Conservation (phyloP, 2,888 invertebrate genomes). For the Callinectes sapidus region DNA sequence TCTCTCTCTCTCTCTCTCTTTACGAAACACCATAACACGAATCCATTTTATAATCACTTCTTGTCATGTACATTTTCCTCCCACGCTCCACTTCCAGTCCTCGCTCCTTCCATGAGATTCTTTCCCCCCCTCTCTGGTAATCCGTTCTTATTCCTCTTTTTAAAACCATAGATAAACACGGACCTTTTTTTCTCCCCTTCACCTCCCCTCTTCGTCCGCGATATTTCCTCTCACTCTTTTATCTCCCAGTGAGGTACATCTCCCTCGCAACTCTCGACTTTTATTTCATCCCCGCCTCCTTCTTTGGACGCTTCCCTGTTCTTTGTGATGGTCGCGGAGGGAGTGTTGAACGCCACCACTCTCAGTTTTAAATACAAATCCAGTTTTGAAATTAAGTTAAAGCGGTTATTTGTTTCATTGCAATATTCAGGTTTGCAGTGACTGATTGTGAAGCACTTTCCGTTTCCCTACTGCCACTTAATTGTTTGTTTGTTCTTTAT, state of each 20-base stretch:
- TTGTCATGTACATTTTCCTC: background rate
- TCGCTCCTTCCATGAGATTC: background rate
- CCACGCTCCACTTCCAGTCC: background rate
- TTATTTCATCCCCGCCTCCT: background rate
- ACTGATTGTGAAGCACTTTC: background rate
- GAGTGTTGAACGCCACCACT: background rate
- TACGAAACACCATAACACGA: background rate
- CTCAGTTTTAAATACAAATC: background rate
- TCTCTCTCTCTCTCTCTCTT: slow-evolving; percentile 39
- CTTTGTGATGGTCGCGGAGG: background rate
- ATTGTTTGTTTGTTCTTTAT: too few relatives aligned
- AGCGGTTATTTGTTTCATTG: background rate
- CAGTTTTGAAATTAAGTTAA: background rate
- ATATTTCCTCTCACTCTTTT: slow-evolving; percentile 28
- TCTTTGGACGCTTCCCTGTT: background rate
- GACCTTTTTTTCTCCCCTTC: background rate
- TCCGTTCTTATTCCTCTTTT: slow-evolving; percentile 10
- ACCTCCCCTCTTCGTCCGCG: background rate
- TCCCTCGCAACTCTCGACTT: background rate
- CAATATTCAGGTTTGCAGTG: background rate
- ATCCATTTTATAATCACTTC: background rate
- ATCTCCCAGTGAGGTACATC: background rate
- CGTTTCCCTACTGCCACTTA: background rate
- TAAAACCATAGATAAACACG: slow-evolving; percentile 21
- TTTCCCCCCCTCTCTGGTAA: background rate